Conservation (phyloP, 1,140 invertebrate species). For the Sesamia nonagrioides region DNA sequence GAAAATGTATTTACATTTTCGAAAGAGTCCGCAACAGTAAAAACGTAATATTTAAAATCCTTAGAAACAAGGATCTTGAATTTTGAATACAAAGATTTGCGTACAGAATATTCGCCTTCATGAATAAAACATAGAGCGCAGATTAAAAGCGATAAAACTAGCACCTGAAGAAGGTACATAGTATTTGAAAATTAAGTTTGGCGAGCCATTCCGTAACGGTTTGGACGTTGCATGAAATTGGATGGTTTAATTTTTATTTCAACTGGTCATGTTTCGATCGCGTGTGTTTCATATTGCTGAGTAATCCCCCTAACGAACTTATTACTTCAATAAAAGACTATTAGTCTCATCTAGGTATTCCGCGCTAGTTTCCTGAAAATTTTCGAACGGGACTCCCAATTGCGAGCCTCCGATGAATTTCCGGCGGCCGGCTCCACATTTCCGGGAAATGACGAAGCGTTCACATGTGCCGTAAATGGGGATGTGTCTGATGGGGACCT, state of each 20-base stretch:
- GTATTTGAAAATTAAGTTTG: constrained; percentile 34
- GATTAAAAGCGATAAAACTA: constrained; percentile 41
- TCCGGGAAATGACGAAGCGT: constrained; percentile 72
- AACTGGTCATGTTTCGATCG: not conserved
- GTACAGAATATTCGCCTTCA: constrained; percentile 6
- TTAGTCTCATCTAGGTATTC: constrained; percentile 36
- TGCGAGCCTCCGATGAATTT: constrained; percentile 73
- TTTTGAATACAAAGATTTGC: constrained; percentile 30
- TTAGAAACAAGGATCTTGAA: constrained; percentile 14
- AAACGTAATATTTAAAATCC: not conserved
- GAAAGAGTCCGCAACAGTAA: not conserved
- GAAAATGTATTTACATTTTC: not conserved
- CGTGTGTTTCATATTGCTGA: constrained; percentile 8
- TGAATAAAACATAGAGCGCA: constrained; percentile 12
- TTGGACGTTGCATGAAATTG: constrained; percentile 39
- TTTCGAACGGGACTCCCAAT: constrained; percentile 72
- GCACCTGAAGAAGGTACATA: constrained; percentile 20
- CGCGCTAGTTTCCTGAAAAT: constrained; percentile 68
- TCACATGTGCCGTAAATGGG: constrained; percentile 57
- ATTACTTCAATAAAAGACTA: constrained; percentile 25
- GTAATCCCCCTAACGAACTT: constrained; percentile 1
- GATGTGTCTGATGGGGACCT: not conserved
- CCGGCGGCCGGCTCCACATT: constrained; percentile 67
- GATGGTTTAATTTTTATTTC: constrained; percentile 13
- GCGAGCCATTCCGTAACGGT: constrained; percentile 13